Evolutionary conservation across 1,140 invertebrate species (phyloP), one percentile per base, ranked within the genome.

Genomic region (Armadillidium nasatum): DNA sequence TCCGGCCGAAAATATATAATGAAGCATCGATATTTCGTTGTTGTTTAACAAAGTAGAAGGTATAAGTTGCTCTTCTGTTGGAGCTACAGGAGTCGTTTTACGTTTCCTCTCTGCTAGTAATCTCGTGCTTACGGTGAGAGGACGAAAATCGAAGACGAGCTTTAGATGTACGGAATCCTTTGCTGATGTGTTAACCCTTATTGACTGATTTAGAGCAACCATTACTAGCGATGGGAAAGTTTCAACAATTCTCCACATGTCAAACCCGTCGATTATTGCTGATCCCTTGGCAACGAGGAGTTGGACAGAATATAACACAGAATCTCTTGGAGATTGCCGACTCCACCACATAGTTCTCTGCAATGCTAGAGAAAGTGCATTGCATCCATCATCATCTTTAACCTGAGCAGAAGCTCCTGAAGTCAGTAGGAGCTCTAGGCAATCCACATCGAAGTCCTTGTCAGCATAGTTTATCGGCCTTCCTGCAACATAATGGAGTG

Each of bases 321-420:
- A 72, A 54, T 80, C 79, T 46, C 76, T 77, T 22, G 79, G 46
- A 9, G 70, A 71, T 11, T 72, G 76, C 10, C 79, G 73, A 50
- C 73, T 77, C 74, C 74, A 80, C 79, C 79, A 80, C 79, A 80
- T 80, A 19, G 79, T 80, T 9, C 76, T 70, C 3, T 22, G 66
- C 33, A 80, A 21, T 6, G 77, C 77, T 19, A 77, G 69, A 11
- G 79, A 71, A 10, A 80, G 76, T 21, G 76, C 76, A 66, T 77
- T 78, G 23, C 67, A 54, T 7, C 93, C 92, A 81, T 92, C 92
- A 83, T 91, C 91, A 15, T 92, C 94, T 81, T 90, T 89, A 0
- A 92, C 91, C 10, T 91, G 93, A 0, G 95, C 89, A 85, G 94
- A 91, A 71, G 94, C 93, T 0, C 93, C 93, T 82, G 92, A 88